Base-by-base conservation (phyloP, 2,797 vertebrate genomes). In the Scleropages formosus region DNA sequence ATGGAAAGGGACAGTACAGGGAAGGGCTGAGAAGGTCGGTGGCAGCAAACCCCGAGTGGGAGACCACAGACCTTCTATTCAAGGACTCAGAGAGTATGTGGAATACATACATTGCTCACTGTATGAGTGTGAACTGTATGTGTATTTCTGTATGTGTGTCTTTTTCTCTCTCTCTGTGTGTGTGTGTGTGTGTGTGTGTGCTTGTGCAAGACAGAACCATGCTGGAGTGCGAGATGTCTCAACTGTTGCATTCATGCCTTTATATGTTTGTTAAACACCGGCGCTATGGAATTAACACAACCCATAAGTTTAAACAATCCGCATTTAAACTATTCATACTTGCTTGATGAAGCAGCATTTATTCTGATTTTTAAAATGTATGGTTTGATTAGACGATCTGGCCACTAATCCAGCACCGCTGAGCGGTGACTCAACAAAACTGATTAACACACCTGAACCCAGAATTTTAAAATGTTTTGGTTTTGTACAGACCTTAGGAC, bases 41-140 rank as follows among this genome's bases (percentile, higher is more conserved):
- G 84, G 80, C 69, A 85, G 87, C 84, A 85, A 27, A 77, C 84
- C 79, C 79, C 72, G 81, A 87, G 87, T 77, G 70, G 77, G 49
- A 75, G 78, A 89, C 84, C 86, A 84, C 81, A 83, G 70, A 67
- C 31, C 75, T 27, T 77, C 68, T 75, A 18, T 65, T 73, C 67
- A 79, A 22, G 66, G 75, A 75, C 67, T 80, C 62, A 81, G 80
- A 49, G 53, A 8, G 31, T 24, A 51, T 10, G 6, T 4, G 46
- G 67, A 61, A 68, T 53, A 49, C 20, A 18, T 49, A 31, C 18
- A 20, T 39, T 44, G 22, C 44, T 39, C 11, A 46, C 51, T 44
- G 74, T 46, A 6, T 58, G 24, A 56, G 18, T 46, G 18, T 49
- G 20, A 2, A 2, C 31, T 49, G 11, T 51, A 46, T 22, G 26